These are phyloP conservation scores for Eulemur rufifrons DNA, from an alignment of 2,113 vertebrate species.

Conservation along the genomic window DNA sequence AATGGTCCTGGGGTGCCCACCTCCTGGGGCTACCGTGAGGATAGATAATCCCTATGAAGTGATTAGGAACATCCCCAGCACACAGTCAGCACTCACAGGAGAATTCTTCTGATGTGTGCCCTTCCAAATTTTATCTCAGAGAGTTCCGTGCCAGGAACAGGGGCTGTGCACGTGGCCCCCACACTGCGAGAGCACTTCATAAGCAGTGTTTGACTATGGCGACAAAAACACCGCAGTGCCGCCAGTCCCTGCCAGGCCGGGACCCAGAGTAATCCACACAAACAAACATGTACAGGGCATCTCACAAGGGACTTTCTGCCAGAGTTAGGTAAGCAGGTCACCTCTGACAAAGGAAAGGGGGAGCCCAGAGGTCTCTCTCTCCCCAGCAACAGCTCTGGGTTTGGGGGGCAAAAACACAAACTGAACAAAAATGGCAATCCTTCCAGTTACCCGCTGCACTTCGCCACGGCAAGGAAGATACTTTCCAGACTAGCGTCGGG, in stretches of 20 bases:
- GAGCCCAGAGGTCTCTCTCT: neutral
- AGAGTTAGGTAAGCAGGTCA: neutral
- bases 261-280: neutral
- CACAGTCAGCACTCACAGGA: neutral
- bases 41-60: accelerated
- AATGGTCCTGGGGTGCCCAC: neutral
- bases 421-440: neutral
- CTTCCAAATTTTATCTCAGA: neutral
- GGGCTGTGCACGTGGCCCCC: neutral
- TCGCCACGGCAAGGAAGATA: neutral
- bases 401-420: neutral
- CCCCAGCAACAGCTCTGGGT: accelerated
- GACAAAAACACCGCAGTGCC: neutral
- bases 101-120: neutral
- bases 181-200: neutral
- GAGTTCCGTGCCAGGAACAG: neutral
- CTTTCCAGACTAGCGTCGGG: neutral
- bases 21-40: neutral
- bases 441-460: neutral
- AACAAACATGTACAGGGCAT: neutral
- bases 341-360: neutral
- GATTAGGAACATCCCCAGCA: neutral
- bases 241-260: neutral
- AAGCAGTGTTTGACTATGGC: neutral
- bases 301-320: neutral